Base-by-base conservation (phyloP, 2,888 invertebrate species). In the Schizotus pectinicornis region DNA sequence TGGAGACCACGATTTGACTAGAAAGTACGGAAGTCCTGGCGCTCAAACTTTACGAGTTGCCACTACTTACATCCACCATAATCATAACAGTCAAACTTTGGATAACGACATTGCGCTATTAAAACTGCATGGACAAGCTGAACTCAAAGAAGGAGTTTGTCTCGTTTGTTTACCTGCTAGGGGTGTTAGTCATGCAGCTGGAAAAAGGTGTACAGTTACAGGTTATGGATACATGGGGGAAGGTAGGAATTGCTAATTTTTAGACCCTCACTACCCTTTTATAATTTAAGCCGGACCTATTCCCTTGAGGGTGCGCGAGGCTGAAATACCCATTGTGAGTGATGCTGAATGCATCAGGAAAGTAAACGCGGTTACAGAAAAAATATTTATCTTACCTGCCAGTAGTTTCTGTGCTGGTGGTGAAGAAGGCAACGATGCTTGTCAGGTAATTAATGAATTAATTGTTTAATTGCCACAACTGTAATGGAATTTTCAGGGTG, bases 161-260 rank as follows among this genome's bases (percentile, higher is more conserved):
- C 78, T 94, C 65, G 94, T 95, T 14, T 95, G 95, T 71, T 80
- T 95, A 53, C 95, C 95, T 0, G 94, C 94, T 1, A 82, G 95
- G 54, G 94, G 94, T 1, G 93, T 93, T 22, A 91, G 87, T 72
- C 94, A 94, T 75, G 89, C 93, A 1, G 92, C 95, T 5, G 95
- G 95, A 51, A 94, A 94, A 78, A 83, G 94, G 33, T 95, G 95
- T 74, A 95, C 94, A 0, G 95, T 94, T 67, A 95, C 95, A 6
- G 95, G 95, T 2, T 95, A 95, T 73, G 95, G 95, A 6, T 95
- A 95, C 75, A 94, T 95, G 94, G 94, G 94, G 46, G 95, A 95
- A 85, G 90, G 94, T 94, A 76, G 74, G 69, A 12, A 35, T 5
- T 5, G 8, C 31, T 8, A 48, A 9, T 11, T 31, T 35, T 36